These are phyloP conservation scores for Brotula barbata DNA, from an alignment of 2,797 vertebrate genomes.

Conservation along the genomic window DNA sequence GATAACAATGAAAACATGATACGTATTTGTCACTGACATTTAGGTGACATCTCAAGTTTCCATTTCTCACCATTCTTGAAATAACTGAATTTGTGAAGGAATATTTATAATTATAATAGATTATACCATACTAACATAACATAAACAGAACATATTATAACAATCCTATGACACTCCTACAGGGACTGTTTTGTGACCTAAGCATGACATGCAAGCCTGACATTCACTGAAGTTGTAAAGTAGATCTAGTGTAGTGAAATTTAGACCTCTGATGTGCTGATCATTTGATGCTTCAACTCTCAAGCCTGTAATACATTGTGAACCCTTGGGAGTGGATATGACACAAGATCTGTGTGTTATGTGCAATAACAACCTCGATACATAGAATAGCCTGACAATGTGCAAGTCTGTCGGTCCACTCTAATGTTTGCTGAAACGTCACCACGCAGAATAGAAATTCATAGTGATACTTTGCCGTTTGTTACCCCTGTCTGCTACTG, in stretches of 20 bases:
- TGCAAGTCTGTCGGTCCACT: neutral
- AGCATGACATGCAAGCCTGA: too few relatives aligned
- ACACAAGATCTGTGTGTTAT: neutral
- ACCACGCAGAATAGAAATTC: neutral
- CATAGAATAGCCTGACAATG: neutral
- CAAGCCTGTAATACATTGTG: neutral
- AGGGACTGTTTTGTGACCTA: too few relatives aligned
- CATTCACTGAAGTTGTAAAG: too few relatives aligned
- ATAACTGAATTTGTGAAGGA: neutral
- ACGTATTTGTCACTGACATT: too few relatives aligned
- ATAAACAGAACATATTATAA: too few relatives aligned
- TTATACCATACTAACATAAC: too few relatives aligned
- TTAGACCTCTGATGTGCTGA: neutral
- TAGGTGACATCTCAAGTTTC: too few relatives aligned
- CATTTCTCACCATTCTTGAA: too few relatives aligned
- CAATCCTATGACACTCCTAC: too few relatives aligned
- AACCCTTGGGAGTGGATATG: neutral
- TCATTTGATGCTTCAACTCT: neutral
- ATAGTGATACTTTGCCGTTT: neutral
- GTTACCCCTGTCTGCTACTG: neutral
- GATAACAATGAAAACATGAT: too few relatives aligned
- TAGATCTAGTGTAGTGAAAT: too few relatives aligned
- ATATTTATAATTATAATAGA: too few relatives aligned
- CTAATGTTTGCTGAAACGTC: neutral
- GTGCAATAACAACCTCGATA: neutral